Base-by-base conservation (phyloP, 2,797 vertebrate genomes). In the Bothrops alternatus region DNA sequence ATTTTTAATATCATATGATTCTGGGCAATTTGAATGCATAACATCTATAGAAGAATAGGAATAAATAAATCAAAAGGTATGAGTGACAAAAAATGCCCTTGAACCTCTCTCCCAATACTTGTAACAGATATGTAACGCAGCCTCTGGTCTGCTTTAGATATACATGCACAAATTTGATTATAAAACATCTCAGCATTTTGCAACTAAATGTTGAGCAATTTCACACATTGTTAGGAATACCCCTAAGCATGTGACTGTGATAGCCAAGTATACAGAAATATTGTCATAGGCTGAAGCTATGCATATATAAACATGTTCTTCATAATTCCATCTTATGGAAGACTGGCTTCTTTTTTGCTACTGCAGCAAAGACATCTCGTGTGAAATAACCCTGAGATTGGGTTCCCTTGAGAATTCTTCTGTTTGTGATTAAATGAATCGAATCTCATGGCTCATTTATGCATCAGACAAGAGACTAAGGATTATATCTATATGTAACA, bases 1-100 rank as follows among this genome's bases (percentile, higher is more conserved):
- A 65, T 90, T 93, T 87, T 88, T 89, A 90, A 47, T 93, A 89
- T 94, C 95, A 96, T 95, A 90, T 93, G 90, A 18, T 89, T 91
- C 89, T 42, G 56, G 32, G 85, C 28, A 60, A 86, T 78, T 53
- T 92, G 93, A 94, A 94, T 82, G 91, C 93, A 85, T 89, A 57
- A 87, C 50, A 12, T 63, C 16, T 90, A 26, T 32, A 87, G 26
- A 86, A 78, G 63, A 42, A 47, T 82, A 37, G 37, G 73, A 82
- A 47, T 37, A 82, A 82, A 82, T 25, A 11, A 25, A 23, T 73
- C 56, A 57, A 37, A 12, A 25, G 47, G 20, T 16, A 32, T 63
- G 86, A 87, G 11, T 23, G n/a, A 7, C 73, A 1, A 58, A 26
- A 37, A 85, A 28, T 13, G 3, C 57, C 50, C 28, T 63, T 56